These are phyloP conservation scores for Drosophila histrio DNA, from an alignment of 2,888 invertebrate species.

Conservation along the genomic window DNA sequence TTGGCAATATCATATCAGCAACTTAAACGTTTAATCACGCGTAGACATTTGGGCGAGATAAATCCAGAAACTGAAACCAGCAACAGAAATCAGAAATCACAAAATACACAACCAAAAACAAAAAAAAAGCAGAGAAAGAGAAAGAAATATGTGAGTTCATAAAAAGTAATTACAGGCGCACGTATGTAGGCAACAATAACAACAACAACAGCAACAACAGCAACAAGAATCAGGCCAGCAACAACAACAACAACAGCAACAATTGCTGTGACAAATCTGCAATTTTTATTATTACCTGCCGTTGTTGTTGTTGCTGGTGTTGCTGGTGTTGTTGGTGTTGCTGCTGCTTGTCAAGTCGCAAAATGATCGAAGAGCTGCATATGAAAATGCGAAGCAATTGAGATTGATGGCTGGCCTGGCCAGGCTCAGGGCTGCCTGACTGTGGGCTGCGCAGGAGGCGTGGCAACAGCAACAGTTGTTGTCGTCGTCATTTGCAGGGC, in stretches of 20 bases:
- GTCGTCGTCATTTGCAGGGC: conserved; percentile 67
- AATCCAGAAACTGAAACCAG: conserved; percentile 42
- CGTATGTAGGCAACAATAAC: conserved; percentile 60
- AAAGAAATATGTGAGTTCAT: conserved; percentile 44
- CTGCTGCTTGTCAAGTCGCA: conserved; percentile 67
- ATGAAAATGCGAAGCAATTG: conserved; percentile 79
- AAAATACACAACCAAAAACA: not conserved
- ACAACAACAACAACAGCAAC: conserved; percentile 44
- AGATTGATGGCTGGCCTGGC: conserved; percentile 73
- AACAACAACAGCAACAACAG: conserved; percentile 48
- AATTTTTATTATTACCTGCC: conserved; percentile 66
- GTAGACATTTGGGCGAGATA: conserved; percentile 73
- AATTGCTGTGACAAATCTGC: conserved; percentile 77
- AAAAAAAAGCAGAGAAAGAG: conserved; percentile 8
- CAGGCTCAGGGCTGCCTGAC: conserved; percentile 55
- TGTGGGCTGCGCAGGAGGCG: conserved; percentile 61
- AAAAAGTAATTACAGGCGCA: conserved; percentile 74
- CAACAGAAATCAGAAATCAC: conserved; percentile 18
- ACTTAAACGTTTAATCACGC: conserved; percentile 76
- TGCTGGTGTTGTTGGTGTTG: conserved; percentile 43
- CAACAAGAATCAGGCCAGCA: conserved; percentile 65
- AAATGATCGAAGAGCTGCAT: conserved; percentile 78
- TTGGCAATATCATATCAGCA: conserved; percentile 69
- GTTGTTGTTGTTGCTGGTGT: conserved; percentile 39
- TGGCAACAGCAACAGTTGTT: conserved; percentile 52